Evolutionary conservation across 2,888 invertebrate genomes (phyloP), one percentile per base, ranked within the genome.

Genomic region (Seladonia tumulorum): DNA sequence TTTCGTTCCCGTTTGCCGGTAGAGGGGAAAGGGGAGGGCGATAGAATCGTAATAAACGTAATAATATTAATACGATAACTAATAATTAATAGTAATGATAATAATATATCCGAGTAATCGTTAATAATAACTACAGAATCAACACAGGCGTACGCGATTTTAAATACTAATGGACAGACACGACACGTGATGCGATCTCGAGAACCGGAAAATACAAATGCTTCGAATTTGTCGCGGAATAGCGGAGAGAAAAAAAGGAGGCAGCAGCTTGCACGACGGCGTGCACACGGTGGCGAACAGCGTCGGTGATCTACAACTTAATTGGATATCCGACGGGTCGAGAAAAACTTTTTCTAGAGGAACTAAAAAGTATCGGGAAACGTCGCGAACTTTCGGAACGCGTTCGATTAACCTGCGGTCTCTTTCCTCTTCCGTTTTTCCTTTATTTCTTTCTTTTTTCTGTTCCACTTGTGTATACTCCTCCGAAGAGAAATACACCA

Each of bases 141-240:
- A 87, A 90, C 89, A 85, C 83, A 90, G 87, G 78, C 82, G 73
- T 86, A 86, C 80, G 89, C 76, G 86, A 83, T 84, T 84, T 86
- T 90, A 90, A 90, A 88, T 90, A 87, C 87, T 90, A 90, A 81
- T 90, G 89, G 88, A 90, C 90, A 90, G 85, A 88, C 86, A 83
- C 39, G 73, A 86, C 84, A 86, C 84, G 87, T 88, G 86, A 83
- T 88, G 88, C 85, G 81, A 84, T 86, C 81, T 88, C 71, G n/a
- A 42, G 42, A 83, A 82, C 87, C 85, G 80, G n/a, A n/a, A n/a
- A 86, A 88, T 83, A 63, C 63, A 29, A 29, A 29, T 16, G 29
- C 39, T 77, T 66, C 66, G 39, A 49, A 77, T 29, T 7, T 60
- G 39, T 42, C 35, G 39, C 42, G n/a, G 42, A n/a, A 42, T n/a